Evolutionary conservation across 2,797 vertebrate genomes (phyloP).

Genomic region (Amazonetta brasiliensis): DNA sequence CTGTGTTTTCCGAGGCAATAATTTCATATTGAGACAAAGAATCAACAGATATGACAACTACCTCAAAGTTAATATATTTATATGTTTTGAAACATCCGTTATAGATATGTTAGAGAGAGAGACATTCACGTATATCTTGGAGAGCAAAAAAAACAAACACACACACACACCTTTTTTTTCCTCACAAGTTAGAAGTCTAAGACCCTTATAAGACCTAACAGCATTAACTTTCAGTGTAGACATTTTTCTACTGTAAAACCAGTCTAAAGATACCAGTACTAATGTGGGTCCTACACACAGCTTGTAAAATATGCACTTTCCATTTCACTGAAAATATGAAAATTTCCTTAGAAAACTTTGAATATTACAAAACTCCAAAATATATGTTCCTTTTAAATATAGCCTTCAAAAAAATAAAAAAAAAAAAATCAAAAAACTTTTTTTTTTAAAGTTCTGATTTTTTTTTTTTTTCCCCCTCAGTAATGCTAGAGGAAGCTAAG

Average conservation of each 20-base stretch:
- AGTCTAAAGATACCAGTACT: neutral
- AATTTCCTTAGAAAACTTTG: neutral
- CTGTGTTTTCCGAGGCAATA: neutral
- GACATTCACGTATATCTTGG: neutral
- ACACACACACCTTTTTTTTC: neutral
- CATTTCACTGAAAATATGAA: conserved; percentile 12
- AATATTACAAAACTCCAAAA: conserved; percentile 50
- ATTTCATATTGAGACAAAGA: neutral
- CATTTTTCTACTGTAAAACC: neutral
- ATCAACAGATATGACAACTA: neutral
- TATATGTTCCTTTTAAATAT: conserved; percentile 23
- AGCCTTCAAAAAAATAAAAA: neutral
- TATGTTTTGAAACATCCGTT: neutral
- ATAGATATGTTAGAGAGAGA: neutral
- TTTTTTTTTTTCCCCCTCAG: fast-evolving
- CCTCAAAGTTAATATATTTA: neutral
- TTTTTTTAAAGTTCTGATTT: neutral
- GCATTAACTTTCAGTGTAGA: neutral
- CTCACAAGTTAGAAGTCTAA: neutral
- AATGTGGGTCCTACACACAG: neutral
- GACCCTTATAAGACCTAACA: neutral
- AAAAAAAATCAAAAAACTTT: neutral
- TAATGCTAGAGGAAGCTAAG: conserved; percentile 13
- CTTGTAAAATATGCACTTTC: neutral
- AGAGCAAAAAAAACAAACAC: neutral